Evolutionary conservation across 2,888 invertebrate species (phyloP).

Genomic region (Choristoneura rosaceana): DNA sequence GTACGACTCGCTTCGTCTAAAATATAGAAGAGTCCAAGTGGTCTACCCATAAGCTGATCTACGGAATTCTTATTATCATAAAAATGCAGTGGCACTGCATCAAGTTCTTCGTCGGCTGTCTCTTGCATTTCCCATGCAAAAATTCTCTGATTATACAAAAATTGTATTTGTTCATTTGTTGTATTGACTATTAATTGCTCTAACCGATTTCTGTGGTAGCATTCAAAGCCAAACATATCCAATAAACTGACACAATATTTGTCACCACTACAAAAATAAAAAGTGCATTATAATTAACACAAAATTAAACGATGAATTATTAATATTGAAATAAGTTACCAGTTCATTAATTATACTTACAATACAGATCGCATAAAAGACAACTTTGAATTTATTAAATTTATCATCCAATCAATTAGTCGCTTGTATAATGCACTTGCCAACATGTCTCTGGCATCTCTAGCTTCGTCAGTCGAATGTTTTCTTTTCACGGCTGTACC

Average conservation of each 20-base stretch:
- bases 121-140: conserved; percentile 96
- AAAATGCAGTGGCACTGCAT: conserved; percentile 89
- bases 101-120: conserved; percentile 92
- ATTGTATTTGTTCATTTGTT: conserved; percentile 97
- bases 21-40: conserved; percentile 92
- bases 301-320: conserved; percentile 25
- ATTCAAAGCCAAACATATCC: conserved; percentile 97
- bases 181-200: conserved; percentile 96
- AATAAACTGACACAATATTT: conserved; percentile 92
- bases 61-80: conserved; percentile 95
- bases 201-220: conserved; percentile 93
- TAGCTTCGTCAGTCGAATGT: conserved; percentile 92
- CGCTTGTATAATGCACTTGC: conserved; percentile 94
- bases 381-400: conserved; percentile 93
- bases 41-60: conserved; percentile 94
- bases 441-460: conserved; percentile 93
- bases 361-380: conserved; percentile 93
- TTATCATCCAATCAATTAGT: conserved; percentile 95
- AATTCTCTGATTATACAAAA: conserved; percentile 95
- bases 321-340: conserved; percentile 5
- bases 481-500: conserved; percentile 88
- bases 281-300: conserved; percentile 5
- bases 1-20: conserved; percentile 95
- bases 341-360: conserved; percentile 84
- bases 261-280: conserved; percentile 89